Percentiles rank a stretch among this genome's conserved stretches.
phyloP scores from a whole-genome alignment of 2,113 vertebrate species.

The Archilochus colubris region DNA sequence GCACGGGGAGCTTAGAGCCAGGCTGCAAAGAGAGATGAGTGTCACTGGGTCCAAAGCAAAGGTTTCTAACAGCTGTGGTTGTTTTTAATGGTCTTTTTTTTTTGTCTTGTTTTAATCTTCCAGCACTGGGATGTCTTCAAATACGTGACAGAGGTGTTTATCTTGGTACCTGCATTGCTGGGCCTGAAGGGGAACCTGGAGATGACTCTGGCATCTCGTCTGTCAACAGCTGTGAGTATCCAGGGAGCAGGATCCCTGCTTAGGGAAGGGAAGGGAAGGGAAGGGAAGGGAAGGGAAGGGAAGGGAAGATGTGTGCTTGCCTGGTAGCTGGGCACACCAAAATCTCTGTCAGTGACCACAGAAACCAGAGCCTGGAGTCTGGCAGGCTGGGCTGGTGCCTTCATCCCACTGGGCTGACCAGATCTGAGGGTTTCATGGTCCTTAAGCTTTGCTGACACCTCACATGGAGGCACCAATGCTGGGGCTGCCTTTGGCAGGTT shows the following conservation, averaged over 20 bases:
- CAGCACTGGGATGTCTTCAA: conserved; percentile 98
- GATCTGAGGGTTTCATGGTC: background rate
- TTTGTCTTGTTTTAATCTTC: background rate
- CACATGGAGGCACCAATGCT: background rate
- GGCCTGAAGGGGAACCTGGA: conserved; percentile 98
- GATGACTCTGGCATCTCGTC: conserved; percentile 96
- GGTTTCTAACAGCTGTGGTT: rapidly evolving
- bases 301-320: rapidly evolving
- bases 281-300: too few relatives aligned
- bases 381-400: background rate
- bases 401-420: background rate
- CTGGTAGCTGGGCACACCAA: background rate
- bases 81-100: background rate
- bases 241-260: rapidly evolving
- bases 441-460: background rate
- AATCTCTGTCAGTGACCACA: rapidly evolving
- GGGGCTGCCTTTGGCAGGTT: background rate
- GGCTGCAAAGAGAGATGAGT: background rate
- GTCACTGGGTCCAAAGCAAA: background rate
- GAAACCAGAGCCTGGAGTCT: background rate
- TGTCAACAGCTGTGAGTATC: conserved; percentile 95
- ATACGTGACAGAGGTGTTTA: conserved; percentile 95
- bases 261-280: background rate
- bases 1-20: background rate
- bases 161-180: conserved; percentile 93